Evolutionary conservation across 2,113 vertebrate species (phyloP).

Genomic region (Symphodus melops): DNA sequence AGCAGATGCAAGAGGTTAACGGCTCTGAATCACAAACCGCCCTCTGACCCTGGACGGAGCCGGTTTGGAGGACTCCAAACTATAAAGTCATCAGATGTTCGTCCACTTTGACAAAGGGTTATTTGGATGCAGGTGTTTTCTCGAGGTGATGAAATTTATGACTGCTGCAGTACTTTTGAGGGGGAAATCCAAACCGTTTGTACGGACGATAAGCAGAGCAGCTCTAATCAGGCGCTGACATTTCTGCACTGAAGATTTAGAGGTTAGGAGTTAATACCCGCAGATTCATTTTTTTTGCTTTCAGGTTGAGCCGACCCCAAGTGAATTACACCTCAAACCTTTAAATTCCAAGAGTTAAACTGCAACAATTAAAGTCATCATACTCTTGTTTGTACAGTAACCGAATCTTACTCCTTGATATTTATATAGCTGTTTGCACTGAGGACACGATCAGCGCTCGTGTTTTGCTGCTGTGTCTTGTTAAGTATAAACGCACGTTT

Average conservation of each 20-base stretch:
- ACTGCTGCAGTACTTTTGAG: neutral
- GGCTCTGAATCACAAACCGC: neutral
- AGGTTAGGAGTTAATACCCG: neutral
- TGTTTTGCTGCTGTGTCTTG: constrained; percentile 44
- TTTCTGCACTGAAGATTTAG: constrained; percentile 1
- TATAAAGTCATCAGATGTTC: constrained; percentile 37
- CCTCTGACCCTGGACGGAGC: constrained; percentile 14
- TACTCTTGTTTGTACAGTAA: constrained; percentile 46
- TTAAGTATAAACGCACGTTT: constrained; percentile 48
- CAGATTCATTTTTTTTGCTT: constrained; percentile 32
- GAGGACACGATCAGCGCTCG: constrained; percentile 20
- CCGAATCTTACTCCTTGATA: constrained; percentile 27
- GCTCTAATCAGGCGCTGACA: constrained; percentile 34
- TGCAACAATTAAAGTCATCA: constrained; percentile 43
- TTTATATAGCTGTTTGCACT: constrained; percentile 36
- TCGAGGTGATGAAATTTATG: constrained; percentile 11
- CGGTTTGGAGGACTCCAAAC: constrained; percentile 26
- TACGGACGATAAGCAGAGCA: constrained; percentile 45
- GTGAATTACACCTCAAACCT: constrained; percentile 8
- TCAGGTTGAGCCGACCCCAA: constrained; percentile 2
- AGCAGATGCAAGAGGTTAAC: constrained; percentile 20
- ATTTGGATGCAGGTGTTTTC: constrained; percentile 20
- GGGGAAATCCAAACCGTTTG: neutral
- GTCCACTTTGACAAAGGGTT: neutral
- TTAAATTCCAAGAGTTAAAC: neutral